Evolutionary conservation across 2,888 invertebrate species (phyloP).

Genomic region (Ectemnius lituratus): DNA sequence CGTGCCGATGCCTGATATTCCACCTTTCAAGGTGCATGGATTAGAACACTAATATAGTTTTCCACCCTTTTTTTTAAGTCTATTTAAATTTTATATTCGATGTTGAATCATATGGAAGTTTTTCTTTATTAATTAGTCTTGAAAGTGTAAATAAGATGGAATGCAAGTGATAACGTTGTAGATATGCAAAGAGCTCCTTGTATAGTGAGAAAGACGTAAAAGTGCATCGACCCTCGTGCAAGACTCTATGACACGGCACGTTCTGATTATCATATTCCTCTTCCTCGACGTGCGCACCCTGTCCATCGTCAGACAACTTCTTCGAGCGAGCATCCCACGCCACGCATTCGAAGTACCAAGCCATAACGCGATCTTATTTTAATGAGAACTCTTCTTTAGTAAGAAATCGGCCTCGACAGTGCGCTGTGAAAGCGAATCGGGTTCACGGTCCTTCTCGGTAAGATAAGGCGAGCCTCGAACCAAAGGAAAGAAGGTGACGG

Average conservation of each 20-base stretch:
- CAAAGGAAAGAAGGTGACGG: neutral
- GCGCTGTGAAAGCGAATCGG: neutral
- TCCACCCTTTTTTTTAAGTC: too few species aligned
- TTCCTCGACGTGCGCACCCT: conserved; percentile 22
- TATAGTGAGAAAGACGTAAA: conserved; percentile 11
- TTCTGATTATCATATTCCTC: conserved; percentile 42
- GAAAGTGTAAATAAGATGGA: neutral
- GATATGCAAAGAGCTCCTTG: too few species aligned
- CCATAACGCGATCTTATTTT: too few species aligned
- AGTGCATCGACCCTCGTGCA: conserved; percentile 50
- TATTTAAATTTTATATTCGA: too few species aligned
- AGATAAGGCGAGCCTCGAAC: neutral
- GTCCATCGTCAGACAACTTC: conserved; percentile 12
- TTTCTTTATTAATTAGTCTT: neutral
- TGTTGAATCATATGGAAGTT: too few species aligned
- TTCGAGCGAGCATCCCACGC: neutral
- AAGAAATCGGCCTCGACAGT: neutral
- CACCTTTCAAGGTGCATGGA: conserved; percentile 12
- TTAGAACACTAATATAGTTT: neutral
- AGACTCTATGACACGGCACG: conserved; percentile 37
- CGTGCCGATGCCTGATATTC: conserved; percentile 35
- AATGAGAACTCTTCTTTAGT: too few species aligned
- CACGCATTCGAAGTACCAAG: conserved; percentile 38
- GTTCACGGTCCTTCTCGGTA: neutral
- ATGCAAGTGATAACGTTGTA: conserved; percentile 5